These are phyloP conservation scores for Phrynosoma blainvillii DNA, from an alignment of 2,113 vertebrate genomes.

Conservation along the genomic window DNA sequence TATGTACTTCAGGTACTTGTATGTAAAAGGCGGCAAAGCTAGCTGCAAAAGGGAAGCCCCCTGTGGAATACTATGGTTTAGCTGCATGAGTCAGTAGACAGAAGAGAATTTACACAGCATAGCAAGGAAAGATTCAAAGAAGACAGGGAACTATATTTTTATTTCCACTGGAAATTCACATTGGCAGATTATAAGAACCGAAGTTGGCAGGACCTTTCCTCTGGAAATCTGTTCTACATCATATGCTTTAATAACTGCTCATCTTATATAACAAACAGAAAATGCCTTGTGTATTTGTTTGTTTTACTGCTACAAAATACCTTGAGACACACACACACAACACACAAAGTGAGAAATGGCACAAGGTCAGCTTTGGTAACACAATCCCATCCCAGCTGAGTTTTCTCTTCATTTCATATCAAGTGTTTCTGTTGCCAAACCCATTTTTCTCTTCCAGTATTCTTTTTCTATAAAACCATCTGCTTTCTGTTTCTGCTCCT, in stretches of 20 bases:
- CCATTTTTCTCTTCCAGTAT: not conserved
- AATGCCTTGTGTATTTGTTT: not conserved
- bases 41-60: conserved; percentile 1
- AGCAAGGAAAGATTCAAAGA: conserved; percentile 39
- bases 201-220: conserved; percentile 22
- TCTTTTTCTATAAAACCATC: not conserved
- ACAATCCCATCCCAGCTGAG: not conserved
- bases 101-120: conserved; percentile 31
- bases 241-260: not conserved
- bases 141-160: conserved; percentile 36
- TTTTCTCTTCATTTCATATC: not conserved
- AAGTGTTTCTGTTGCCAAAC: not conserved
- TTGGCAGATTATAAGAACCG: conserved; percentile 33
- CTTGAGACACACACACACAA: too few species aligned
- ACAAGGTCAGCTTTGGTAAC: not conserved
- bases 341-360: not conserved
- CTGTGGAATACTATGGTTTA: conserved; percentile 31
- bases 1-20: not conserved
- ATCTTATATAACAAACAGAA: not conserved
- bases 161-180: conserved; percentile 40
- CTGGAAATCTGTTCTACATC: not conserved
- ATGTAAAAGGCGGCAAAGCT: not conserved
- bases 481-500: not conserved
- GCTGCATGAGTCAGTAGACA: conserved; percentile 43
- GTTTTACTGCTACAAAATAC: not conserved